phyloP scores from a whole-genome alignment of 2,888 invertebrate genomes.

The Chymomyza caudatula region DNA sequence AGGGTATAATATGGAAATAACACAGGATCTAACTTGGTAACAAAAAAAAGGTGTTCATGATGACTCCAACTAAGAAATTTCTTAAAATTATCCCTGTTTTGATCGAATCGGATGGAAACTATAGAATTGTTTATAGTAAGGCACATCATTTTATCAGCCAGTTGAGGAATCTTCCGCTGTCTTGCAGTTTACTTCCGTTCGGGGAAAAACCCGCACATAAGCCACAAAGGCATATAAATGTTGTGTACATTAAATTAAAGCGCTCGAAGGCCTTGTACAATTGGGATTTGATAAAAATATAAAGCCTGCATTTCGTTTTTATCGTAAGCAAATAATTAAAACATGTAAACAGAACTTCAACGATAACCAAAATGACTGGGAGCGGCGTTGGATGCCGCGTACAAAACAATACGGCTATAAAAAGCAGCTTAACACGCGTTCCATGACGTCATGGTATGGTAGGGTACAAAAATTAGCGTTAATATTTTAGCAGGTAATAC shows the following conservation, averaged over 20 bases:
- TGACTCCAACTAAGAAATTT: no score
- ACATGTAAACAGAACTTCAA: slow-evolving; percentile 17
- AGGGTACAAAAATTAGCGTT: background rate
- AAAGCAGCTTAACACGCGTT: background rate
- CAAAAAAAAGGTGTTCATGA: no score
- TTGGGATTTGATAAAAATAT: background rate
- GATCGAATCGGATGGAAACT: no score
- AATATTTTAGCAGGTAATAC: slow-evolving; percentile 25
- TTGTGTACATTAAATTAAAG: slow-evolving; percentile 12
- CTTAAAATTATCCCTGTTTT: no score
- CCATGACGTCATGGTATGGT: background rate
- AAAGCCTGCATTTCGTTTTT: slow-evolving; percentile 21
- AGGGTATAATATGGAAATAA: no score
- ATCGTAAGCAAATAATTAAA: slow-evolving; percentile 48
- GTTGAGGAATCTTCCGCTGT: background rate
- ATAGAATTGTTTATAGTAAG: background rate
- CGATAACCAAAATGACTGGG: background rate
- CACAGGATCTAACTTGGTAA: no score
- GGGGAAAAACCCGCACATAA: slow-evolving; percentile 4
- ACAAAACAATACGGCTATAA: background rate
- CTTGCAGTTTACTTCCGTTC: slow-evolving; percentile 23
- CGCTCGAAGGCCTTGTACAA: background rate
- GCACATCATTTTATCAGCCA: background rate
- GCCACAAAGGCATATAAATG: slow-evolving; percentile 13
- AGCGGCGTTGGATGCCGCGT: background rate